These are phyloP conservation scores for Idaea biselata DNA, from an alignment of 2,888 invertebrate genomes.

Conservation along the genomic window DNA sequence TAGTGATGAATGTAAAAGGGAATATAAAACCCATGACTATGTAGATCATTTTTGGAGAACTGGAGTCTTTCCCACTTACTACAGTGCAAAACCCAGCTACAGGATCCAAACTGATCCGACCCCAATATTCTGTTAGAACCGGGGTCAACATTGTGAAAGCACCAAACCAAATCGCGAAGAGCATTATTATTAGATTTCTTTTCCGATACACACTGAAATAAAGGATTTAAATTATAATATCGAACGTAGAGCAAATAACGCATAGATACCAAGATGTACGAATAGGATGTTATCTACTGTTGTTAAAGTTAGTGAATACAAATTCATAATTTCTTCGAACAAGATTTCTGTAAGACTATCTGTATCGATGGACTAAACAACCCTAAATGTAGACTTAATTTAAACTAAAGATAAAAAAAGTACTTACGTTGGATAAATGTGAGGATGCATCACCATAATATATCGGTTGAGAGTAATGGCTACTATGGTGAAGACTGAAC, in stretches of 20 bases:
- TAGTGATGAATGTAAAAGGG: constrained; percentile 10
- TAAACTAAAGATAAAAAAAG: background rate
- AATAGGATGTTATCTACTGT: background rate
- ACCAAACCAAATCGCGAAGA: constrained; percentile 19
- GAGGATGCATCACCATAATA: constrained; percentile 23
- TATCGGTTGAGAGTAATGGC: constrained; percentile 25
- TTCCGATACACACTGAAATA: constrained; percentile 21
- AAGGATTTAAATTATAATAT: background rate
- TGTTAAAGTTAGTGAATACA: background rate
- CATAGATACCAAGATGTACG: background rate
- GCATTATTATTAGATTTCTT: constrained; percentile 22
- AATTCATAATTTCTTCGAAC: background rate
- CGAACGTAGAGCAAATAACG: background rate
- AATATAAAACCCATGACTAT: constrained; percentile 13
- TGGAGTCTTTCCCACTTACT: constrained; percentile 12
- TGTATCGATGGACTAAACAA: background rate
- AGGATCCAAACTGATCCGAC: constrained; percentile 20
- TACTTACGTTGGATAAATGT: constrained; percentile 19
- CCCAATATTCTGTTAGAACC: constrained; percentile 17
- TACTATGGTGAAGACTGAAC: constrained; percentile 14
- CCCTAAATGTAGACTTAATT: background rate
- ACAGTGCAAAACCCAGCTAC: constrained; percentile 18
- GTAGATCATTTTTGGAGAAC: constrained; percentile 13
- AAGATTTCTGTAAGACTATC: background rate
- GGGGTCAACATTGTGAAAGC: constrained; percentile 12